phyloP scores from a whole-genome alignment of 1,140 invertebrate species.

The Drosophila elegans region DNA sequence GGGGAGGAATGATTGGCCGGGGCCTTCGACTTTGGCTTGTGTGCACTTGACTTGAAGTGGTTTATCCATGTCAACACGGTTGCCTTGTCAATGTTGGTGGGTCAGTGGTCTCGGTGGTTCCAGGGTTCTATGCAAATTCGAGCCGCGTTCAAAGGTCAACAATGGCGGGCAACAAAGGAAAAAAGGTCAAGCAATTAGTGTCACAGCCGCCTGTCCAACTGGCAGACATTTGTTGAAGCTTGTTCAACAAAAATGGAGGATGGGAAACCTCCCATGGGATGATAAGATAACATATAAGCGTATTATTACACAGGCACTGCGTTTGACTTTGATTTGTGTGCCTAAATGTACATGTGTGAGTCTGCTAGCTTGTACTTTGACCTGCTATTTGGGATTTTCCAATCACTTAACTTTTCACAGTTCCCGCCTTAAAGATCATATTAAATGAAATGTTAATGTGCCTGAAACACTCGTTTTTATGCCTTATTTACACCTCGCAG shows the following conservation, averaged over 20 bases:
- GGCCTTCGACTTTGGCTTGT: constrained; percentile 36
- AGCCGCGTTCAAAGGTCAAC: constrained; percentile 69
- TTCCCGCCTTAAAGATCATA: constrained; percentile 29
- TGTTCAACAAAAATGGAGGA: constrained; percentile 32
- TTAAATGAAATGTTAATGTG: constrained; percentile 41
- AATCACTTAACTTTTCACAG: constrained; percentile 64
- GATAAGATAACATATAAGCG: constrained; percentile 58
- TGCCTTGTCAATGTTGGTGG: constrained; percentile 45
- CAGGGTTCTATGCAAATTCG: constrained; percentile 56
- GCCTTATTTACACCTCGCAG: constrained; percentile 31
- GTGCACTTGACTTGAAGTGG: constrained; percentile 69
- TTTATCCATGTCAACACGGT: constrained; percentile 77
- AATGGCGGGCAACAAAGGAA: constrained; percentile 35
- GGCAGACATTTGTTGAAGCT: constrained; percentile 52
- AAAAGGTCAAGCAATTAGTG: constrained; percentile 80
- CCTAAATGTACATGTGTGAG: constrained; percentile 24
- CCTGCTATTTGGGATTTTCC: constrained; percentile 36
- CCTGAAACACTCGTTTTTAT: background rate
- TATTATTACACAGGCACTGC: constrained; percentile 40
- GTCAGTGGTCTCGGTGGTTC: constrained; percentile 27
- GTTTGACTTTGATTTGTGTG: constrained; percentile 49
- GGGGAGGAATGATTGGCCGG: constrained; percentile 13
- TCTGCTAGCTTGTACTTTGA: constrained; percentile 42
- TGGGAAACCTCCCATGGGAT: constrained; percentile 14
- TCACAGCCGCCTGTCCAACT: constrained; percentile 42